Percentiles rank a stretch among this genome's conserved stretches.
phyloP scores from a whole-genome alignment of 1,140 invertebrate genomes.

The Plectrocnemia conspersa region DNA sequence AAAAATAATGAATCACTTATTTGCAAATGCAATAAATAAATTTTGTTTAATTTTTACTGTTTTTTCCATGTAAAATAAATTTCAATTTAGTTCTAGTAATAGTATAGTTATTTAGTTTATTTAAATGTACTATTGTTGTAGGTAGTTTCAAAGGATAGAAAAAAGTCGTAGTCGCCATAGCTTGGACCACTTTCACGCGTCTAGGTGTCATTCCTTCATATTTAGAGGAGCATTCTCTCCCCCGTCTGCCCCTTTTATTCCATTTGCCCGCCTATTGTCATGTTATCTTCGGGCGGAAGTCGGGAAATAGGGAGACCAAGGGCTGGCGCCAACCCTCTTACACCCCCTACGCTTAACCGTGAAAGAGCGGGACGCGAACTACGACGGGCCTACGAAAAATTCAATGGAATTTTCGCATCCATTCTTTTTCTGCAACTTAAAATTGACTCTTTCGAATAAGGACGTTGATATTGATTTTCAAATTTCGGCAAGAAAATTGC shows the following conservation, averaged over 20 bases:
- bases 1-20: no score
- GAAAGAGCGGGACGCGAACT: constrained; percentile 12
- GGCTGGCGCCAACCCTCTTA: not conserved
- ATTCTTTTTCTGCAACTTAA: constrained; percentile 32
- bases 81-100: no score
- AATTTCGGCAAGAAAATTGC: constrained; percentile 25
- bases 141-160: no score
- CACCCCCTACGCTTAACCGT: not conserved
- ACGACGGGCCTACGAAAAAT: constrained; percentile 22
- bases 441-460: constrained; percentile 29
- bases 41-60: no score
- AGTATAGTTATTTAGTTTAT: no score
- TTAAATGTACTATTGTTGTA: no score
- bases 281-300: constrained; percentile 34
- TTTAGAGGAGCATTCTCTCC: constrained; percentile 21
- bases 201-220: constrained; percentile 22
- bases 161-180: no score
- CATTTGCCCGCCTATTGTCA: constrained; percentile 34
- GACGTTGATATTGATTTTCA: constrained; percentile 33
- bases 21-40: no score
- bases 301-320: constrained; percentile 22
- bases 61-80: no score
- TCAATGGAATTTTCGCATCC: constrained; percentile 29
- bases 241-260: constrained; percentile 29
- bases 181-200: constrained; percentile 13